Evolutionary conservation across 1,140 invertebrate species (phyloP), one percentile per base, ranked within the genome.

Genomic region (Dreissena polymorpha): DNA sequence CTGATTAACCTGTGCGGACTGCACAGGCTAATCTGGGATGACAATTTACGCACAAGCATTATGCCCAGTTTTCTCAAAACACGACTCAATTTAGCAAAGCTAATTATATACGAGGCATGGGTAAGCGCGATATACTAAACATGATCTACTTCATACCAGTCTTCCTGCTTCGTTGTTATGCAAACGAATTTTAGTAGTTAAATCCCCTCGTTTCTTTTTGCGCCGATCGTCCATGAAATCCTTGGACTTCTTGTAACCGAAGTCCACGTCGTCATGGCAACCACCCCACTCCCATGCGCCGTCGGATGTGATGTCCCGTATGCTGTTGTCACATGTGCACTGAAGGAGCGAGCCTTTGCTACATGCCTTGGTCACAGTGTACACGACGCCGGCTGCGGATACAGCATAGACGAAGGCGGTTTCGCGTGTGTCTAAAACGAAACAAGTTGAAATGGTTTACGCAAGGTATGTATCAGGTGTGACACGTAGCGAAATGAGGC

Each of bases 241-340:
- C 92, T 97, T 96, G 3, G 97, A 96, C 93, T 99, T 99, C 92
- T 96, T 97, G 94, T 98, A 98, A 64, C 97, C 97, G 92, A 98
- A 99, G 89, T 98, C 96, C 14, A 99, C 94, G 93, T 99, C 97
- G 92, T 99, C 98, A 0, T 97, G 97, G 89, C 98, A 99, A 6
- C 98, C 98, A n/a, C 97, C 97, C 98, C 98, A 99, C 50, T 97
- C 95, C 97, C 97, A 99, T 87, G 98, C 97, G 25, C 95, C 94
- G 81, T 97, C 95, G 5, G 98, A 94, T 23, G 87, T 80, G 53
- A 87, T 88, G 84, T 92, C 91, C 39, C 91, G 85, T 65, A 85
- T 71, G 71, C 87, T 87, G 67, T 89, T 89, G 76, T 91, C 90
- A 84, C 92, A 93, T 21, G 90, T 87, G 76, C 92, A 93, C 77